Base-by-base conservation (phyloP, 2,797 vertebrate species). In the Enteromius unitaeniatus region DNA sequence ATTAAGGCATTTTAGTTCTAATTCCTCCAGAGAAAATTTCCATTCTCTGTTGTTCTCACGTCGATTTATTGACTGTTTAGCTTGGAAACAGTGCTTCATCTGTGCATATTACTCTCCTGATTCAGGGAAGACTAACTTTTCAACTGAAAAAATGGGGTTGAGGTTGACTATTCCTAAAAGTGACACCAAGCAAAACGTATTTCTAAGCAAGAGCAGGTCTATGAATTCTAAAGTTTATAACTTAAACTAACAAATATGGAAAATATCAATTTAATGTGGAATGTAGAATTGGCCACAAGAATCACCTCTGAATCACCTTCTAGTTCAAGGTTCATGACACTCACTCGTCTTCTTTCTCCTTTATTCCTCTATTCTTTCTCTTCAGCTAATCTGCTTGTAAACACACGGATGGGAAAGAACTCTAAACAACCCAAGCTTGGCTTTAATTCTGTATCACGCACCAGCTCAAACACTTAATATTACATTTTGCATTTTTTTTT, bases 361-460 rank as follows among this genome's bases (percentile, higher is more conserved):
- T 79, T 60, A 34, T 15, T 62, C 13, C 21, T 15, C 34, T 10
- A 74, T 64, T 55, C 21, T 70, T 26, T 34, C 58, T 81, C 45
- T 72, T 55, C 47, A 53, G 28, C 19, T 69, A 47, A 55, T 31
- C 14, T 47, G 7, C 37, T 34, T 80, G 73, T 68, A 67, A 76
- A 83, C 51, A 65, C 69, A 85, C 15, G 8, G 77, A 69, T 72
- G 87, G 83, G 87, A 85, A 83, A 83, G 65, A 86, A 73, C 68
- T 23, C 51, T 17, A 83, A 80, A 77, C 82, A 86, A 82, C 65
- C 75, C 64, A 76, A 76, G 86, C 75, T 84, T 88, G 84, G 87
- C 45, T 49, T 84, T 69, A 81, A 37, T 26, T 82, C 53, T n/a
- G 4, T 34, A 72, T 68, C 34, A 45, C 37, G 40, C 72, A 78